These are phyloP conservation scores for Sesia bembeciformis DNA, from an alignment of 2,888 invertebrate species.

Conservation along the genomic window DNA sequence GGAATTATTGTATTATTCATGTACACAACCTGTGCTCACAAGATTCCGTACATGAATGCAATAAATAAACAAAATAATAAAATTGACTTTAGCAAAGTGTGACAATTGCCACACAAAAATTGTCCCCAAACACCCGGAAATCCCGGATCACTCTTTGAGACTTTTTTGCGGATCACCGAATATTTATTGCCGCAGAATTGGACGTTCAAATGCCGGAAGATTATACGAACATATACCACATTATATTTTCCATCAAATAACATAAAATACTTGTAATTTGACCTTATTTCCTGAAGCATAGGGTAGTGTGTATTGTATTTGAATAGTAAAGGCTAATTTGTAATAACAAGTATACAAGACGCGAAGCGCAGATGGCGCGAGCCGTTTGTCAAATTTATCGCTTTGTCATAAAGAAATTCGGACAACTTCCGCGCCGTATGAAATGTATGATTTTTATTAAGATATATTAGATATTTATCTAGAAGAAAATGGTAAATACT, in stretches of 20 bases:
- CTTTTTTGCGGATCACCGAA: not conserved
- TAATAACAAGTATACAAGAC: not conserved
- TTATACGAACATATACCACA: not conserved
- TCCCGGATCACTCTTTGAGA: not conserved
- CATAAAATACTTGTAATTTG: not conserved
- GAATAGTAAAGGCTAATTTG: not conserved
- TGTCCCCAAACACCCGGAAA: not conserved
- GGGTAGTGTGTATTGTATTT: not conserved
- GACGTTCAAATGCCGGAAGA: slow-evolving; percentile 1
- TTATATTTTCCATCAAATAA: not conserved
- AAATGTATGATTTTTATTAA: not conserved
- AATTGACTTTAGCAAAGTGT: too few relatives aligned
- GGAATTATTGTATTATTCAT: too few relatives aligned
- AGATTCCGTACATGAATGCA: too few relatives aligned
- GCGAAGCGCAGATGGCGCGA: slow-evolving; percentile 8
- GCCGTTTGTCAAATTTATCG: slow-evolving; percentile 10
- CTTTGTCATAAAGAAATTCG: slow-evolving; percentile 7
- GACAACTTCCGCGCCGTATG: not conserved
- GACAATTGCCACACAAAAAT: too few relatives aligned
- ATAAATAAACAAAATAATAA: too few relatives aligned
- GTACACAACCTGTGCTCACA: too few relatives aligned
- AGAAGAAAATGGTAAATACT: too few relatives aligned
- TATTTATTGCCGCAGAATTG: slow-evolving; percentile 2
- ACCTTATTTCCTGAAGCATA: not conserved
- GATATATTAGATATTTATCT: not conserved